Evolutionary conservation across 2,797 vertebrate genomes (phyloP), one percentile per base, ranked within the genome.

Genomic region (Cottoperca gobio): DNA sequence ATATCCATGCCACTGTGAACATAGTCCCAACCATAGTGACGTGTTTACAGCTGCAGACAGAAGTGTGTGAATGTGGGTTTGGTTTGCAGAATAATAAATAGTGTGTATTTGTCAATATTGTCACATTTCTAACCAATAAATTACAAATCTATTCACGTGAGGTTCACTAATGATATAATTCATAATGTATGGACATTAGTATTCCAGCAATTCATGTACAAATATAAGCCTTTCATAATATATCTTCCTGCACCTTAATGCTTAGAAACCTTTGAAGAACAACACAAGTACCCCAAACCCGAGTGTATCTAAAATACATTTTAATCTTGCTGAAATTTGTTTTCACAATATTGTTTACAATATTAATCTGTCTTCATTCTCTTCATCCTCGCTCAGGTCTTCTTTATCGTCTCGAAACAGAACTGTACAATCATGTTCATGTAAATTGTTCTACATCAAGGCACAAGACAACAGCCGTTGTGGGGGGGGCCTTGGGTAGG

Each of bases 231-330:
- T 62, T 54, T 78, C 28, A 19, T 68, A 31, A 31, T 13, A n/a
- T 8, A 17, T 82, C 70, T 54, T 63, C 76, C 73, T 79, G 42
- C 35, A 64, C 37, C 73, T 71, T 21, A 63, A 74, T 28, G 40
- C 46, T 82, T 72, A 69, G 75, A 85, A 85, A 76, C 69, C 21
- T 81, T 81, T 78, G 81, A 91, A 92, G 85, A 93, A 94, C 79
- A 95, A 95, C 92, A 95, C 92, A 95, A 94, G 87, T 91, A 94
- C 90, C 93, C 92, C 91, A 91, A 92, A 93, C 93, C 93, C 93
- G 93, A 94, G 92, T 96, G 94, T 97, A 97, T 96, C 95, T 96
- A 97, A 98, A 97, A 97, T 96, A 98, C 95, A 94, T 96, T 96
- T 96, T 97, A 98, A 96, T 96, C 91, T 95, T 95, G 94, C 91